These are phyloP conservation scores for Redunca redunca DNA, from an alignment of 2,113 vertebrate species.

Conservation along the genomic window DNA sequence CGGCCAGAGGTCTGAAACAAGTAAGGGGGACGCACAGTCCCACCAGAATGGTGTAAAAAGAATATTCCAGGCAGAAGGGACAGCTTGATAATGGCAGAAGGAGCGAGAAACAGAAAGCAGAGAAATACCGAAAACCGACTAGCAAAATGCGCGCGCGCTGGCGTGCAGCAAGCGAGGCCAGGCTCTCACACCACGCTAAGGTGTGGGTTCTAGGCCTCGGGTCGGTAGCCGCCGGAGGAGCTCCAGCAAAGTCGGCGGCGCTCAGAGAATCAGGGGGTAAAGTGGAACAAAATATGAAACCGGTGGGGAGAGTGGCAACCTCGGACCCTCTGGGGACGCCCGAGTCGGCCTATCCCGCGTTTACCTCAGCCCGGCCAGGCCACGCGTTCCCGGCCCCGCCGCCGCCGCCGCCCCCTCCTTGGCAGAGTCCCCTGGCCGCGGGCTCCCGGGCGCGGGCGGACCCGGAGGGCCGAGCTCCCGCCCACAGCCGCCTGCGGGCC, in stretches of 20 bases:
- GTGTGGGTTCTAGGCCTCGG: background rate
- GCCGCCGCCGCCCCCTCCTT: constrained; percentile 41
- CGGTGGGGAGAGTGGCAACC: background rate
- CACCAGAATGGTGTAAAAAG: background rate
- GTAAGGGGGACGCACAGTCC: background rate
- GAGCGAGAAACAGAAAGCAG: background rate
- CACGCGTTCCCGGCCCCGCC: background rate
- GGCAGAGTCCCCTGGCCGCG: constrained; percentile 24
- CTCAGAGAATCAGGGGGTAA: rapidly evolving
- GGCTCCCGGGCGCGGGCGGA: constrained; percentile 26
- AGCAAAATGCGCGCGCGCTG: background rate
- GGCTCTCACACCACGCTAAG: background rate
- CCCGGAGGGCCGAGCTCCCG: background rate
- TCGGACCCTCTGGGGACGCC: background rate
- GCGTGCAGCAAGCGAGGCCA: background rate
- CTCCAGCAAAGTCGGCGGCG: background rate
- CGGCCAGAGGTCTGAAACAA: background rate
- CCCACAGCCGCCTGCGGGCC: constrained; percentile 57
- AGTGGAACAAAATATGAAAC: background rate
- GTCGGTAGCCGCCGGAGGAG: background rate
- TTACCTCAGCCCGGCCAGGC: background rate
- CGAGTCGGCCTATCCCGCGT: background rate
- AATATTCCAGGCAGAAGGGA: background rate
- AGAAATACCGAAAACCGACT: background rate
- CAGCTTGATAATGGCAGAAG: background rate